Evolutionary conservation across 2,113 vertebrate genomes (phyloP).

Genomic region (Cyanistes caeruleus): DNA sequence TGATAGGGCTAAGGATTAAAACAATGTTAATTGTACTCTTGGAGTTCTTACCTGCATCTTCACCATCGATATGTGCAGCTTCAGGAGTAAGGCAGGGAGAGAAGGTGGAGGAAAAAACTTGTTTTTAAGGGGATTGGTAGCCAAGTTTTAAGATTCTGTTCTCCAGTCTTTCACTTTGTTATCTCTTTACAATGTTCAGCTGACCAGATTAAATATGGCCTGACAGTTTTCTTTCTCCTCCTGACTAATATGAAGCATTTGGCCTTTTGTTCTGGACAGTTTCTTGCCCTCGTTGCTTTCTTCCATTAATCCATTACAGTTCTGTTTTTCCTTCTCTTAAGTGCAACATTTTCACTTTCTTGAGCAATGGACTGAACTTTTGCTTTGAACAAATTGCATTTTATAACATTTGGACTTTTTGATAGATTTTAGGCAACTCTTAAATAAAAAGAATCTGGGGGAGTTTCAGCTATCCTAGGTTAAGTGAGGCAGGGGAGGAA

Average conservation of each 20-base stretch:
- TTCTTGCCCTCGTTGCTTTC: background rate
- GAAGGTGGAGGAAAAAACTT: background rate
- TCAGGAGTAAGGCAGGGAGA: background rate
- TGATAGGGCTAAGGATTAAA: background rate
- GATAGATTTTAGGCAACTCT: background rate
- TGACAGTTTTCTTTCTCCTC: background rate
- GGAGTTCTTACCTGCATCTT: background rate
- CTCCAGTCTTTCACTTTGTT: background rate
- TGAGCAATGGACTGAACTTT: background rate
- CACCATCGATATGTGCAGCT: background rate
- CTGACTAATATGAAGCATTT: slow-evolving; percentile 3
- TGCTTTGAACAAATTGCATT: slow-evolving; percentile 1
- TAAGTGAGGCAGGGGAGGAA: background rate
- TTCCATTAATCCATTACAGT: slow-evolving; percentile 6
- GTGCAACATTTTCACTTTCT: background rate
- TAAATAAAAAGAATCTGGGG: background rate
- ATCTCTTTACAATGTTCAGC: background rate
- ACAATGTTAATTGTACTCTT: background rate
- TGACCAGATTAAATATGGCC: background rate
- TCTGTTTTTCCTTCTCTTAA: background rate
- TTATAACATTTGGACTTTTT: background rate
- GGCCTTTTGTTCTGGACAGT: background rate
- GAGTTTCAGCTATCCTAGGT: background rate
- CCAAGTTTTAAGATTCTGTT: background rate
- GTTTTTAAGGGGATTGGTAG: background rate